Conservation (phyloP, 2,888 invertebrate genomes). For the Phragmatobia fuliginosa region DNA sequence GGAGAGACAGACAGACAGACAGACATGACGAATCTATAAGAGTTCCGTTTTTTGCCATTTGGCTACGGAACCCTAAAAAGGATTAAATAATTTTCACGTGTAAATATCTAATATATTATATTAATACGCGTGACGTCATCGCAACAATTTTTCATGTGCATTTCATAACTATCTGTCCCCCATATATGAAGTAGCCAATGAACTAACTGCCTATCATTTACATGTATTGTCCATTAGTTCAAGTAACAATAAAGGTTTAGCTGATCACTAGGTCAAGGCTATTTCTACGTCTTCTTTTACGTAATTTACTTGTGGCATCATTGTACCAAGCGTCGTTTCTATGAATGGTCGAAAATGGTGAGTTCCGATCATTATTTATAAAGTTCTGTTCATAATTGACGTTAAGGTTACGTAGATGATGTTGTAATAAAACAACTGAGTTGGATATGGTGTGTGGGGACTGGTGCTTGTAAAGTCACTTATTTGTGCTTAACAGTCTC, state of each 20-base stretch:
- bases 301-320: not conserved
- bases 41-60: no score
- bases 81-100: no score
- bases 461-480: not conserved
- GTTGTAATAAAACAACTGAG: not conserved
- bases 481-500: not conserved
- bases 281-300: slow-evolving; percentile 5
- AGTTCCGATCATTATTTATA: not conserved
- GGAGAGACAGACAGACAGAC: no score
- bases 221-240: slow-evolving; percentile 6
- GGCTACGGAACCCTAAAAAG: no score
- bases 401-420: not conserved
- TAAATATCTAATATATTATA: no score
- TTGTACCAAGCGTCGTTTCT: not conserved
- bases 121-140: no score
- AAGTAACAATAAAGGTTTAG: slow-evolving; percentile 5
- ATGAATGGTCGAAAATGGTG: slow-evolving; percentile 5
- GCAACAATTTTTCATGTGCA: no score
- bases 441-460: not conserved
- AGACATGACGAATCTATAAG: no score
- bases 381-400: not conserved
- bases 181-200: not conserved
- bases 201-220: slow-evolving; percentile 6
- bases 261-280: slow-evolving; percentile 15
- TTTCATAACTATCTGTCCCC: not conserved